These are phyloP conservation scores for Craniophora ligustri DNA, from an alignment of 2,888 invertebrate species.

Conservation along the genomic window DNA sequence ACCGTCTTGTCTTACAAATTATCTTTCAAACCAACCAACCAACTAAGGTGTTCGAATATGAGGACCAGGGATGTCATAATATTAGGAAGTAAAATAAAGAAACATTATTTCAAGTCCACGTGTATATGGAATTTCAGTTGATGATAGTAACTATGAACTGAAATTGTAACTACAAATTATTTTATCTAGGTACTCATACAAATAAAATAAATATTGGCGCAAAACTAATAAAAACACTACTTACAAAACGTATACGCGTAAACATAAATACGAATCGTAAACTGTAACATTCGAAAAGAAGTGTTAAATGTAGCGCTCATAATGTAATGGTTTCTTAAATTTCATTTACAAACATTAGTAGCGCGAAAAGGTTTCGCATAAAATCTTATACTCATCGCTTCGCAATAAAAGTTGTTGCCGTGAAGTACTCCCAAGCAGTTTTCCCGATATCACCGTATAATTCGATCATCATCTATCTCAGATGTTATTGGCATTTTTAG, in stretches of 20 bases:
- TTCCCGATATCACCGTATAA: conserved; percentile 31
- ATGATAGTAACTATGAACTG: too few species aligned
- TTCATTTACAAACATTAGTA: conserved; percentile 32
- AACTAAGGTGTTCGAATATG: too few species aligned
- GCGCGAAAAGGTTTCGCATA: conserved; percentile 26
- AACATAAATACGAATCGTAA: conserved; percentile 11
- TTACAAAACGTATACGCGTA: conserved; percentile 10
- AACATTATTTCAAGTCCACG: too few species aligned
- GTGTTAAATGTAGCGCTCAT: conserved; percentile 30
- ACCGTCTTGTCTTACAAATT: too few species aligned
- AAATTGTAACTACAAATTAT: not conserved
- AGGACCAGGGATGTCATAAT: too few species aligned
- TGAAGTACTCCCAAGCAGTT: conserved; percentile 15
- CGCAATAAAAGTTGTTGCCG: conserved; percentile 26
- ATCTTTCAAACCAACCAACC: too few species aligned
- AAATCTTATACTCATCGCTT: conserved; percentile 31
- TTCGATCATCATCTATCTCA: conserved; percentile 21
- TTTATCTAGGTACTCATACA: not conserved
- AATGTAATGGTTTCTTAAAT: conserved; percentile 36
- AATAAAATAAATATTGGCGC: too few species aligned
- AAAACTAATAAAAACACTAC: not conserved
- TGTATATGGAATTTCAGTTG: too few species aligned
- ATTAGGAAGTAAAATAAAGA: too few species aligned
- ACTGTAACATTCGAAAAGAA: conserved; percentile 24
- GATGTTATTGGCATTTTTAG: conserved; percentile 30